A percentile compares a stretch with the other conserved stretches of the same genome.
phyloP scores from a whole-genome alignment of 2,888 invertebrate genomes.

The Sclerodermus sp. region DNA sequence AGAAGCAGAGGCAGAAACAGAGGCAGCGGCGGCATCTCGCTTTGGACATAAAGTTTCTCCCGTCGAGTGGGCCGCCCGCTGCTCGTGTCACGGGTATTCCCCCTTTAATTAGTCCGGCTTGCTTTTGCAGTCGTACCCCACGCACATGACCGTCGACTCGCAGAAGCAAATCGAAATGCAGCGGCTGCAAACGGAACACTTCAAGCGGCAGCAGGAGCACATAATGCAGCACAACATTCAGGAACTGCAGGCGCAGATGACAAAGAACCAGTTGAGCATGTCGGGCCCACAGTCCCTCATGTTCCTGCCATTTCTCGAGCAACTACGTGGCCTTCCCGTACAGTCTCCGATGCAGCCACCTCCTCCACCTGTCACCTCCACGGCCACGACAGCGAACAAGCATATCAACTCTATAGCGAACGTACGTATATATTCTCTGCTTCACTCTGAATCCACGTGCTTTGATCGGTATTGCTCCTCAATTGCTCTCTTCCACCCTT shows the following conservation, averaged over 20 bases:
- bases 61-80: too few relatives aligned
- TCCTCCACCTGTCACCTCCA: slow-evolving; percentile 53
- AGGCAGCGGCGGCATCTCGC: too few relatives aligned
- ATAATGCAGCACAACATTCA: slow-evolving; percentile 65
- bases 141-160: slow-evolving; percentile 60
- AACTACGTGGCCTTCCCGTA: slow-evolving; percentile 47
- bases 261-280: slow-evolving; percentile 63
- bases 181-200: slow-evolving; percentile 68
- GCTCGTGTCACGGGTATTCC: too few relatives aligned
- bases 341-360: slow-evolving; percentile 46
- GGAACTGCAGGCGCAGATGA: slow-evolving; percentile 65
- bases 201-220: slow-evolving; percentile 65
- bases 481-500: not conserved
- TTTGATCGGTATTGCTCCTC: not conserved
- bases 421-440: slow-evolving; percentile 23
- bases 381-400: slow-evolving; percentile 52
- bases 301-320: slow-evolving; percentile 70
- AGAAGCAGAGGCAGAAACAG: too few relatives aligned
- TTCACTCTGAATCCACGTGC: too few relatives aligned
- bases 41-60: too few relatives aligned
- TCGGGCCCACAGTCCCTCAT: slow-evolving; percentile 67
- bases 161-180: slow-evolving; percentile 74
- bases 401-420: slow-evolving; percentile 56
- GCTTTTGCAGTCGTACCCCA: slow-evolving; percentile 50
- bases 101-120: not conserved